Percentiles rank a stretch among this genome's conserved stretches.
These are phyloP conservation scores for Labeo rohita DNA, from an alignment of 2,113 vertebrate genomes.

Conservation along the genomic window DNA sequence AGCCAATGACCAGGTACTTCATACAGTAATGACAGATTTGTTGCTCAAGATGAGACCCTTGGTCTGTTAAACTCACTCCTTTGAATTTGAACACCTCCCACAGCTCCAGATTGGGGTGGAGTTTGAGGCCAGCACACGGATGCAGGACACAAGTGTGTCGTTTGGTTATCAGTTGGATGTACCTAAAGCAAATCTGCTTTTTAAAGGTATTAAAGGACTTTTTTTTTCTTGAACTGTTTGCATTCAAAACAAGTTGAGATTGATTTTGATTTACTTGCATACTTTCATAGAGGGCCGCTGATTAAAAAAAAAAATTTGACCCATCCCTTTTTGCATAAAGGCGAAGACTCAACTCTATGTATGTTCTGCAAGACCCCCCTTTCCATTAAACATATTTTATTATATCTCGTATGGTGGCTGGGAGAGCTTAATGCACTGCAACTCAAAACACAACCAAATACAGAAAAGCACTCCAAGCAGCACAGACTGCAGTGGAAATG, in stretches of 20 bases:
- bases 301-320: too few relatives aligned
- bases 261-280: background rate
- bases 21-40: background rate
- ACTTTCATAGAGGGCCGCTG: background rate
- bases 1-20: conserved; percentile 86
- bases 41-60: background rate
- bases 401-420: too few relatives aligned
- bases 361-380: too few relatives aligned
- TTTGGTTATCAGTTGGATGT: conserved; percentile 90
- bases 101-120: conserved; percentile 92
- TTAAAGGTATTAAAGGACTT: conserved; percentile 80
- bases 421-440: too few relatives aligned
- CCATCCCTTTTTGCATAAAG: too few relatives aligned
- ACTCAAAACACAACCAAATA: too few relatives aligned
- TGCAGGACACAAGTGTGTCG: conserved; percentile 87
- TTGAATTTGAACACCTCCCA: background rate
- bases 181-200: conserved; percentile 89
- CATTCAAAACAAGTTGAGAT: background rate
- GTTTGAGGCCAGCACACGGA: conserved; percentile 86
- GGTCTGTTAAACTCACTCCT: background rate
- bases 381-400: too few relatives aligned
- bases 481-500: too few relatives aligned
- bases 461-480: too few relatives aligned
- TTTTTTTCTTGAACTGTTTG: background rate
- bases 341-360: too few relatives aligned